Conservation (phyloP, 2,888 invertebrate species). For the Nephrotoma flavescens region DNA sequence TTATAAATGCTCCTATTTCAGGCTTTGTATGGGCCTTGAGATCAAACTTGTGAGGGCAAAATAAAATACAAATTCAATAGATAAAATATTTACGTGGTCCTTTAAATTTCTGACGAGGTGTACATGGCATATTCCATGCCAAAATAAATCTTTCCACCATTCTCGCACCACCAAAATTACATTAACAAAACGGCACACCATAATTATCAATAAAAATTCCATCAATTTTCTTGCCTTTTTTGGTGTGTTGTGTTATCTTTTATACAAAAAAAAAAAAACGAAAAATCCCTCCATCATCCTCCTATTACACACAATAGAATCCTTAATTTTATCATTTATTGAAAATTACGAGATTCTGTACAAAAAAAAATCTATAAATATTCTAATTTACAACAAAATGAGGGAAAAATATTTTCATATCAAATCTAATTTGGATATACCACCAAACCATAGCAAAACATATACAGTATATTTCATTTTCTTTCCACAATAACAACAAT, state of each 20-base stretch:
- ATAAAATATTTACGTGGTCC: too few relatives aligned
- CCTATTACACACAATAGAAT: background rate
- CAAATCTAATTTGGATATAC: background rate
- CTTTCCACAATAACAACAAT: background rate
- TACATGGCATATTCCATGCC: background rate
- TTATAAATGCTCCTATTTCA: too few relatives aligned
- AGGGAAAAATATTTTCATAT: background rate
- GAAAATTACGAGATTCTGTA: background rate
- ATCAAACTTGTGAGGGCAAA: too few relatives aligned
- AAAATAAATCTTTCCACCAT: background rate
- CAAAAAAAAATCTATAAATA: background rate
- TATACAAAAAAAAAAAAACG: background rate
- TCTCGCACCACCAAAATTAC: background rate
- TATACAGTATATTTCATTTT: background rate
- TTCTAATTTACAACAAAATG: background rate
- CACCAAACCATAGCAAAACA: background rate
- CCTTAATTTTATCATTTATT: background rate
- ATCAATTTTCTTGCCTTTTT: background rate
- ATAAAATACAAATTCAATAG: too few relatives aligned
- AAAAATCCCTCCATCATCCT: background rate
- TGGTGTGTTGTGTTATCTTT: background rate
- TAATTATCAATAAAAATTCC: background rate
- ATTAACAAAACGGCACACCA: background rate
- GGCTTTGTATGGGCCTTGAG: too few relatives aligned
- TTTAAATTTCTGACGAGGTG: background rate